Base-by-base conservation (phyloP, 1,140 invertebrate genomes). In the Mizuhopecten yessoensis region DNA sequence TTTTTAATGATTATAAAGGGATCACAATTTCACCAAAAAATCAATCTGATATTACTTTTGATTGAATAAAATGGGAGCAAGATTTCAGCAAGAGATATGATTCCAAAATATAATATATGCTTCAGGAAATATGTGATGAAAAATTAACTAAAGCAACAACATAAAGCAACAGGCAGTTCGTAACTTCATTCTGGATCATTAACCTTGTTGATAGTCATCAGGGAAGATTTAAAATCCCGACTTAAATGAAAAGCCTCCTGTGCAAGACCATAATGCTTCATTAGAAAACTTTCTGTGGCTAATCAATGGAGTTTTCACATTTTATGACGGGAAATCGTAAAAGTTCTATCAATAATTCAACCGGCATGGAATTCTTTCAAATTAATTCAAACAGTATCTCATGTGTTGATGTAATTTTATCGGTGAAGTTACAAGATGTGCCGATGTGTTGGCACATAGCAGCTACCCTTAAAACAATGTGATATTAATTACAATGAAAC, bases 401-500 rank as follows among this genome's bases (percentile, higher is more conserved):
- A 75, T 75, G 57, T 75, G 57, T 75, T 75, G 57, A 75, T 75
- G 57, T 29, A n/a, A 75, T 75, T n/a, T 75, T n/a, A 9, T 75
- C 9, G n/a, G n/a, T 17, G 9, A 75, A 75, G 57, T 75, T n/a
- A 75, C 57, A 5, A n/a, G 57, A 29, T 75, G 57, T 75, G 57
- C 29, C 57, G 57, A 29, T 29, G n/a, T 75, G 57, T 75, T 17
- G 23, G 57, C 57, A 75, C 57, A 75, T n/a, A 7, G 57, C n/a
- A 5, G 13, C 57, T 9, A 75, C 15, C 57, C 20, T n/a, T 29
- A 75, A 29, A 75, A 75, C 57, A 75, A 75, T 75, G 29, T n/a
- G n/a, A 75, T 75, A 75, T 75, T 75, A 75, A 75, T 75, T 75
- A 75, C 57, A 75, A 75, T 75, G 29, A 75, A 75, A 75, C n/a